These are phyloP conservation scores for Neodiprion pinetum DNA, from an alignment of 1,140 invertebrate genomes.

Conservation along the genomic window DNA sequence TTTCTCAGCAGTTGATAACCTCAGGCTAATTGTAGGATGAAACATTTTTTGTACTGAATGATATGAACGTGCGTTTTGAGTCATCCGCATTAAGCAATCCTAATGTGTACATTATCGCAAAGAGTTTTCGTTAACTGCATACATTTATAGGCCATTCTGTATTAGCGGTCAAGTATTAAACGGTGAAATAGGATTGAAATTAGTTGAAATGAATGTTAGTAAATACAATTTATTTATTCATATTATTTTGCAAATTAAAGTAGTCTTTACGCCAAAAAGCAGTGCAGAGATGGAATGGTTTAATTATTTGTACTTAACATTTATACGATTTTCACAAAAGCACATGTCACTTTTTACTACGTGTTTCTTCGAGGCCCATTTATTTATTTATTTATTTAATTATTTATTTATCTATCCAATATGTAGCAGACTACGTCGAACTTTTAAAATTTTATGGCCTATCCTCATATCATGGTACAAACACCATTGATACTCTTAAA, in stretches of 20 bases:
- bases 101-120: too few species aligned
- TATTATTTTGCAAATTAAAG: neutral
- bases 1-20: too few species aligned
- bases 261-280: neutral
- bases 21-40: too few species aligned
- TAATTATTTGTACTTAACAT: neutral
- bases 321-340: neutral
- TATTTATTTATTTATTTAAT: neutral
- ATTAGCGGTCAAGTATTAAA: neutral
- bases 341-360: neutral
- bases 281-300: neutral
- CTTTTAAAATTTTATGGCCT: neutral
- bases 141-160: too few species aligned
- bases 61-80: too few species aligned
- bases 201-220: neutral
- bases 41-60: too few species aligned
- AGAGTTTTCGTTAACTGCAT: too few species aligned
- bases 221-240: slow-evolving; percentile 1
- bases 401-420: neutral
- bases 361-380: neutral
- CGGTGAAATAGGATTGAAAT: neutral
- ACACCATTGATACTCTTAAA: too few species aligned
- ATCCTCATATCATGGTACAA: neutral
- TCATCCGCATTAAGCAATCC: too few species aligned
- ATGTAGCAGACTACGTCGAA: neutral